Evolutionary conservation across 2,888 invertebrate species (phyloP), one percentile per base, ranked within the genome.

Genomic region (Eristalis tenax): DNA sequence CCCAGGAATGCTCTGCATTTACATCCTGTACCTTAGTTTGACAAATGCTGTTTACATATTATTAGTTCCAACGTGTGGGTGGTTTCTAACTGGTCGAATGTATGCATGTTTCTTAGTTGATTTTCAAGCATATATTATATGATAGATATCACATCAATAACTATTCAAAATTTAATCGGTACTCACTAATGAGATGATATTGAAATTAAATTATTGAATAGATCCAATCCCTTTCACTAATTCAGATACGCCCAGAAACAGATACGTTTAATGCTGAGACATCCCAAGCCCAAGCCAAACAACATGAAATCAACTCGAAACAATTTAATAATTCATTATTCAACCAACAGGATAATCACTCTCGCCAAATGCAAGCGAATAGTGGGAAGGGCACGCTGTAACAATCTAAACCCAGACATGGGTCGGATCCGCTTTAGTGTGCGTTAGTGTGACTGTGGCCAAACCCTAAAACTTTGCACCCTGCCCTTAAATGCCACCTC

Each of bases 271-370:
- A 64, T 40, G 56, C 59, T 59, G 56, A 59, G 59, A 64, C n/a
- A 4, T 59, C 56, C 26, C 35, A 66, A 66, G 26, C 22, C n/a
- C n/a, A 28, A 1, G 1, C 38, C 83, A 38, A 57, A 69, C 65
- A 59, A 22, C n/a, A 86, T 35, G 56, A 70, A 82, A 74, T 70
- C 28, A 82, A 56, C 74, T 56, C 26, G 63, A 63, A 38, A 64
- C 63, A 70, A 38, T 61, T 83, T 71, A 86, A 83, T 75, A 78
- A 83, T 86, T 82, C 65, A 86, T 43, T 69, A 74, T 69, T 50
- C 61, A 69, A 50, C 74, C 82, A 59, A 56, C 82, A 40, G 73
- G 40, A 78, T 86, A 74, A 81, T 69, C 69, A 69, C 63, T 74
- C 28, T 38, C 73, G 26, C 77, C 64, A 57, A 74, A 63, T 75